Base-by-base conservation (phyloP, 1,140 invertebrate genomes). In the Drosophila punjabiensis region DNA sequence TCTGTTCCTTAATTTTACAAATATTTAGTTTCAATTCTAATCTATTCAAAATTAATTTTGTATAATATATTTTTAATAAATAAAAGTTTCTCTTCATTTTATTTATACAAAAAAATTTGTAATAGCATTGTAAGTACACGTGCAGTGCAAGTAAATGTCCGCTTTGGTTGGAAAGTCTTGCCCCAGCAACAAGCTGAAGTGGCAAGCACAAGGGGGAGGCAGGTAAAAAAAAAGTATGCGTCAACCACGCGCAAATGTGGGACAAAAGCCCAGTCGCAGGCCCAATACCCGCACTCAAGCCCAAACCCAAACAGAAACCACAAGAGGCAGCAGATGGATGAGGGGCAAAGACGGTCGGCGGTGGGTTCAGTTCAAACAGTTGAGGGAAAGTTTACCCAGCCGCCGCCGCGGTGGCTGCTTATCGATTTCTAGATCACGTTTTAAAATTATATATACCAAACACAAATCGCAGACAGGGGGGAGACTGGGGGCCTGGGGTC, bases 391-490 rank as follows among this genome's bases (percentile, higher is more conserved):
- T 83, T 83, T 67, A 76, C 18, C n/a, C 39, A 55, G 53, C 37
- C 69, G 56, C 24, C 18, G 47, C 59, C 59, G 53, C 53, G 33
- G 55, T 62, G 59, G 63, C 70, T 68, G 56, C 53, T 76, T 89
- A 84, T 89, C 81, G 85, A 82, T 84, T 89, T 84, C 79, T 76
- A 89, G 81, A 85, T 82, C 79, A 68, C 79, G 52, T 62, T 84
- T 84, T 58, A 73, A 82, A 85, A 65, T 69, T 74, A 74, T 59
- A 68, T 61, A 68, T 79, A 65, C 45, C 63, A 62, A 74, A 81
- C 66, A 80, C 48, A 50, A 77, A 85, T 84, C 67, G 77, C 53
- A 68, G 59, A 56, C 78, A 18, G 50, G 16, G 50, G n/a, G n/a
- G n/a, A n/a, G n/a, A n/a, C n/a, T n/a, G n/a, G n/a, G 9, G 70